Evolutionary conservation across 2,113 vertebrate species (phyloP), one percentile per base, ranked within the genome.

Genomic region (Lagopus muta): DNA sequence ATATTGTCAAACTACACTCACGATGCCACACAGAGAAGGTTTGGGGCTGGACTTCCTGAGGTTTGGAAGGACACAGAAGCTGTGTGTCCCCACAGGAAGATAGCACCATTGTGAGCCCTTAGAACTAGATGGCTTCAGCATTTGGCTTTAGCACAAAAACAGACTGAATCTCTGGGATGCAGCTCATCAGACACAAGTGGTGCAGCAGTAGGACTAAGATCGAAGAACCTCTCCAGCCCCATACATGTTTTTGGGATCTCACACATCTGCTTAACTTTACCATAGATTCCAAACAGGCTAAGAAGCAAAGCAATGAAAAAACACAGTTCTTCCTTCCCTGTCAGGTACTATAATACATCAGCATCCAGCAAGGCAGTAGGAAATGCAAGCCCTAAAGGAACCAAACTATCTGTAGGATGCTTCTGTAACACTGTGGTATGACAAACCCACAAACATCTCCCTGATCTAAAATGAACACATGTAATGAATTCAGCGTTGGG

Each of bases 361-460:
- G 50, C 61, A 38, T 36, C 57, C 74, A 20, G 1, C 1, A 1
- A 48, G 47, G 61, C 70, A 55, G 8, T 2, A 30, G 30, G 6
- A 24, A 3, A 17, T 0, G 0, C 19, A 21, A 76, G 4, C 40
- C 60, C 6, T 0, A 4, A 17, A 40, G 65, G 25, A 61, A 15
- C 36, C 58, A 57, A 61, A 19, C 9, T 12, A 1, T 28, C 71
- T 75, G 62, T 24, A 24, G 54, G 62, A 34, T 13, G 10, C 64
- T 73, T 48, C 82, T 71, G 45, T 54, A 54, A 45, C 13, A 5
- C 40, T 0, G 0, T 3, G 6, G 6, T 7, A 28, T 21, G 6
- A 52, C 76, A 86, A 62, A 90, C 60, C 16, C 16, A 43, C 42
- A 43, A 15, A 43, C 5, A 0, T 77, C 24, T 83, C 43, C 40